Percentiles rank a stretch among this genome's conserved stretches.
phyloP scores from a whole-genome alignment of 2,888 invertebrate genomes.

The Lissonota sp. region DNA sequence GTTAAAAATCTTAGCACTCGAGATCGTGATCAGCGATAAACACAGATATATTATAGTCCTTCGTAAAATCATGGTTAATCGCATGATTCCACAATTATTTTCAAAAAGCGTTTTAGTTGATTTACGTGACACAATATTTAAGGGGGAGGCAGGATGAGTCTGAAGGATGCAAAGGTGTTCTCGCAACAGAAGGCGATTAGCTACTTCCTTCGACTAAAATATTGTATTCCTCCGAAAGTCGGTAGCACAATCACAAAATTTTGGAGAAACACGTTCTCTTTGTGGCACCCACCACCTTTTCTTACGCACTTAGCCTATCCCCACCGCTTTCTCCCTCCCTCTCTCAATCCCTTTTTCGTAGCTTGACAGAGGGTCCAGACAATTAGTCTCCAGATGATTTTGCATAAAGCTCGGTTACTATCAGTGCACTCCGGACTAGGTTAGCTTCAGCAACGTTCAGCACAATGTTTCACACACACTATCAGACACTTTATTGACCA shows the following conservation, averaged over 20 bases:
- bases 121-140: background rate
- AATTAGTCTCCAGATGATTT: constrained; percentile 24
- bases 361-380: no score
- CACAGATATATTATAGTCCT: constrained; percentile 48
- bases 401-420: constrained; percentile 25
- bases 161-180: constrained; percentile 28
- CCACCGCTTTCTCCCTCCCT: constrained; percentile 30
- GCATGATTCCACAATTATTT: constrained; percentile 26
- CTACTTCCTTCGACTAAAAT: constrained; percentile 58
- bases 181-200: constrained; percentile 48
- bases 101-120: constrained; percentile 9
- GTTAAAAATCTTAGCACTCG: constrained; percentile 72
- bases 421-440: constrained; percentile 6
- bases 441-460: constrained; percentile 7
- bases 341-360: constrained; percentile 10
- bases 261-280: constrained; percentile 58
- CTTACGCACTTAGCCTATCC: constrained; percentile 39
- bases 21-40: constrained; percentile 54
- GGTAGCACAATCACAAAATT: constrained; percentile 30
- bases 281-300: constrained; percentile 79
- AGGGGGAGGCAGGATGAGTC: constrained; percentile 4
- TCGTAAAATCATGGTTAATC: constrained; percentile 52
- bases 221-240: constrained; percentile 30
- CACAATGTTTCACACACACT: background rate
- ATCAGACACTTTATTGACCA: constrained; percentile 19